Evolutionary conservation across 2,888 invertebrate genomes (phyloP), one percentile per base, ranked within the genome.

Genomic region (Parnassius orleans): DNA sequence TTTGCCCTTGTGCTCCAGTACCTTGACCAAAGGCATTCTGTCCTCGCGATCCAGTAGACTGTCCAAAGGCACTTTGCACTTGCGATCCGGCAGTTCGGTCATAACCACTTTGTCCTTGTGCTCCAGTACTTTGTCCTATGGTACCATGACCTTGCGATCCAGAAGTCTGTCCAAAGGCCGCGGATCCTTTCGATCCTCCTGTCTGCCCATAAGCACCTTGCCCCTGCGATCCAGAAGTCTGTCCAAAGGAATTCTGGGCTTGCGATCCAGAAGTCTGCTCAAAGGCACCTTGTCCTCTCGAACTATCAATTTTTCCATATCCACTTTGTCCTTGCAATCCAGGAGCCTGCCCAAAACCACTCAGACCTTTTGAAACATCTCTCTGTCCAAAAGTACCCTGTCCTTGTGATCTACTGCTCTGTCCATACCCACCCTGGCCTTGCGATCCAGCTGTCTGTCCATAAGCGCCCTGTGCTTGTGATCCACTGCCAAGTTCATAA

Each of bases 231-330:
- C 46, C n/a, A 3, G 10, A n/a, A 10, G 10, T 11, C 33, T 61
- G 60, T n/a, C 50, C 50, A 44, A 33, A 54, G 7, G 42, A 3
- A 47, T 62, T 66, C 51, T 72, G 72, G 43, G 52, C 58, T 48
- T 68, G 68, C 52, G 62, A 55, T 53, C 55, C 67, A 58, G 51
- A 15, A 3, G 24, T n/a, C 33, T 46, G 42, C 33, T 48, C 64
- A 33, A 61, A 64, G n/a, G 56, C 41, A 14, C 59, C 53, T 15
- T 59, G 52, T 33, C 57, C 51, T 60, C 19, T 33, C 2, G 33
- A 19, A 9, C 61, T 48, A 12, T 19, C 19, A 11, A 19, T 24
- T 9, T 61, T 53, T 9, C 43, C 52, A 19, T 53, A 61, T 11
- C 5, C 51, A 15, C 61, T 33, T 10, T 55, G 55, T 3, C 41